A percentile compares a stretch with the other conserved stretches of the same genome.
Evolutionary conservation across 2,113 vertebrate species (phyloP).

Genomic region (Vulpes vulpes): DNA sequence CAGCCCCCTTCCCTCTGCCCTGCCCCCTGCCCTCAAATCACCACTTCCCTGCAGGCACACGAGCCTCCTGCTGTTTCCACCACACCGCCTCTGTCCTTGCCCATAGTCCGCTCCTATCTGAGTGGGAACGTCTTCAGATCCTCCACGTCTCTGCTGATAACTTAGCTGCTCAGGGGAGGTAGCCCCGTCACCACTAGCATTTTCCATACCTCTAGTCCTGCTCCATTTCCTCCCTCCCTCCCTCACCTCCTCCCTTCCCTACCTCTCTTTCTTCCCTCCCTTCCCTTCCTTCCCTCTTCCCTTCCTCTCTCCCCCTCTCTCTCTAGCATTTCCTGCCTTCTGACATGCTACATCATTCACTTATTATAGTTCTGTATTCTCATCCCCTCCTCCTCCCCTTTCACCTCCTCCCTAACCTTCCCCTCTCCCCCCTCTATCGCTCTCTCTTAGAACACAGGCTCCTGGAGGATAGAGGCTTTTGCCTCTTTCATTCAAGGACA

Average conservation of each 20-base stretch:
- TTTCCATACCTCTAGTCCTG: background rate
- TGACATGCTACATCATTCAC: rapidly evolving
- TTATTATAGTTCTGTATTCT: background rate
- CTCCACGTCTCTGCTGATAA: background rate
- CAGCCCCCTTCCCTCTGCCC: too few relatives aligned
- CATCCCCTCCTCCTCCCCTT: background rate
- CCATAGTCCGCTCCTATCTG: background rate
- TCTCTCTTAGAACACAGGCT: background rate
- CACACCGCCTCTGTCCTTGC: background rate
- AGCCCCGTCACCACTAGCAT: too few relatives aligned
- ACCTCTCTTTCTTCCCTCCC: background rate
- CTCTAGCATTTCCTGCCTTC: background rate
- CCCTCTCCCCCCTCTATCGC: too few relatives aligned
- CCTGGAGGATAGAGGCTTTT: background rate
- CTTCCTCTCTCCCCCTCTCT: background rate
- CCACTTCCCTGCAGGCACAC: too few relatives aligned
- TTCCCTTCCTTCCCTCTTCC: background rate
- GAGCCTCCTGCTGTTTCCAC: background rate
- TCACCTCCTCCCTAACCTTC: background rate
- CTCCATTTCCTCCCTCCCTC: background rate
- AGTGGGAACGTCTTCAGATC: background rate
- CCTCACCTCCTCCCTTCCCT: too few relatives aligned
- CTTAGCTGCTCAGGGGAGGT: background rate
- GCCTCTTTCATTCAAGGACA: background rate
- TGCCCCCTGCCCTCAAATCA: rapidly evolving